Base-by-base conservation (phyloP, 2,113 vertebrate genomes). In the Labeo catla region DNA sequence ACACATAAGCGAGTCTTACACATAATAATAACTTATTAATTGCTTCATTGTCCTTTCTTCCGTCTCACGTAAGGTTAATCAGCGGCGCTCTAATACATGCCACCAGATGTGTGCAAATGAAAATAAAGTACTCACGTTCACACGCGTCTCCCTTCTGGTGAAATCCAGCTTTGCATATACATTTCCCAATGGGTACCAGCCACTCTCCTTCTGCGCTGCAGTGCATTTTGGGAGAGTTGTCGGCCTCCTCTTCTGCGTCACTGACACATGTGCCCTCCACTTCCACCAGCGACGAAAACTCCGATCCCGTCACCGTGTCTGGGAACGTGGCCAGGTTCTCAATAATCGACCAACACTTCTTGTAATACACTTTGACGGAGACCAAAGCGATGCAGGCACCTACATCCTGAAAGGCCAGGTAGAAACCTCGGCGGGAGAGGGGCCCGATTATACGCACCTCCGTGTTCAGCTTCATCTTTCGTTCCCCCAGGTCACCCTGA, bases 401-500 rank as follows among this genome's bases (percentile, higher is more conserved):
- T 78, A 99, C 98, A 23, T 99, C 98, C 96, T 99, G 98, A 95
- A 99, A 99, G 19, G 98, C 98, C 95, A 99, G 95, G 95, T 99
- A 99, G 93, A 99, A 99, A 93, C 98, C 98, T 91, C 97, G 96
- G 89, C 96, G 96, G 91, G 97, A 97, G 92, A 99, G 96, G 87
- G 98, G 97, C 87, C 97, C 98, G 91, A 99, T 98, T 91, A 98
- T 97, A 91, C 98, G 97, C 94, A 99, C 96, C 93, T 99, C 98
- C 50, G 98, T 99, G 90, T 99, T 99, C 92, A 99, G 95, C 94
- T 99, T 99, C 98, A 99, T 99, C 95, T 99, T 99, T 91, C 98
- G 95, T 92, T 99, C 98, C 61, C 98, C 98, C 92, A 99, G 97
- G 92, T 99, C 98, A 87, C 98, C 98, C 95, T 99, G 98, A 78